Base-by-base conservation (phyloP, 1,140 invertebrate genomes). In the Maconellicoccus hirsutus region DNA sequence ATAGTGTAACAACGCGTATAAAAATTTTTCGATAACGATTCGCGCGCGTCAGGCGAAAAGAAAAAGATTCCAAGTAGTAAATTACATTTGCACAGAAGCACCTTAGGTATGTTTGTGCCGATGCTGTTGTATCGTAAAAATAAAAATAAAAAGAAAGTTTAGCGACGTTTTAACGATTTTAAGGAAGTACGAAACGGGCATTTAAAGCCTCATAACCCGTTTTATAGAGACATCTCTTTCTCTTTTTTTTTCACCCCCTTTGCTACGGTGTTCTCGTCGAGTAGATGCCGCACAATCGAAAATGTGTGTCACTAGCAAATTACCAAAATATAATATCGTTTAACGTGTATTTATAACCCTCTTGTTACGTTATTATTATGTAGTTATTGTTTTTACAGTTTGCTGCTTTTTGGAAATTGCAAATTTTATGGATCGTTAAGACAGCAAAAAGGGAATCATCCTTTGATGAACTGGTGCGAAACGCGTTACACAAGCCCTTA, bases 201-300 rank as follows among this genome's bases (percentile, higher is more conserved):
- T 52, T 52, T 52, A 52, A 52, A 52, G 42, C 42, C 42, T 52
- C 42, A 52, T 52, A 52, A 52, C 42, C 42, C 42, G 42, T 52
- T 52, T 52, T 52, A 52, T 52, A 52, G 42, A 14, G 42, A 52
- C 42, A 16, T 52, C 42, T 52, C n/a, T 52, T 52, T 52, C n/a
- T 19, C 2, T 16, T 52, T 19, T 16, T 16, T 19, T 14, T 52
- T 52, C 42, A 3, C 42, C 6, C n/a, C 2, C n/a, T 52, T 52
- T 52, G 2, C n/a, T 52, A 3, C 42, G 4, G 6, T 52, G 2
- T 16, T 52, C n/a, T 52, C n/a, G 2, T 52, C 42, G 6, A 2
- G n/a, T 16, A 14, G 16, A 52, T n/a, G n/a, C n/a, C n/a, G 29
- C 29, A 12, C 29, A 33, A 33, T 33, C 29, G 29, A 33, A 12